These are phyloP conservation scores for Andrena cerasifolii DNA, from an alignment of 1,140 invertebrate genomes.

Conservation along the genomic window DNA sequence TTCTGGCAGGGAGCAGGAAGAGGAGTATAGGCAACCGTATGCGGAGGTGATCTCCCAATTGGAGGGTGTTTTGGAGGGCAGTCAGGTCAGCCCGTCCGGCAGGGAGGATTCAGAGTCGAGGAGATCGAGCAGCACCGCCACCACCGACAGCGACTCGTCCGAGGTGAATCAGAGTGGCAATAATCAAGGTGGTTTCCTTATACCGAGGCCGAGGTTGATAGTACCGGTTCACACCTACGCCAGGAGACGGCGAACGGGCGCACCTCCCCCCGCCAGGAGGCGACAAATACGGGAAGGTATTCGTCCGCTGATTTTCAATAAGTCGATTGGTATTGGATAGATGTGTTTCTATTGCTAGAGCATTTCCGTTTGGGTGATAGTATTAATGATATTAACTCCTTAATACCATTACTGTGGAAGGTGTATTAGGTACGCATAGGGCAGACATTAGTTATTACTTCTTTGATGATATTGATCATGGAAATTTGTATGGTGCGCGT, in stretches of 20 bases:
- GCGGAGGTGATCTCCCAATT: slow-evolving; percentile 74
- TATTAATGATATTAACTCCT: no score
- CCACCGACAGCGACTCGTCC: slow-evolving; percentile 79
- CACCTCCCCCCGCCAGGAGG: slow-evolving; percentile 70
- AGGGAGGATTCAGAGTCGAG: slow-evolving; percentile 63
- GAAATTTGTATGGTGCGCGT: no score
- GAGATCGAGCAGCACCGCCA: slow-evolving; percentile 79
- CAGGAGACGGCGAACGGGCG: slow-evolving; percentile 88
- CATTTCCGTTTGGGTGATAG: no score
- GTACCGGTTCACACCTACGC: slow-evolving; percentile 94
- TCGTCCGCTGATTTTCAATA: neutral
- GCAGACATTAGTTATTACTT: no score
- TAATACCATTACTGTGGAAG: no score
- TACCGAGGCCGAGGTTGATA: slow-evolving; percentile 91
- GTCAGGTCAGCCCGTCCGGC: slow-evolving; percentile 50
- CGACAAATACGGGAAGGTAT: slow-evolving; percentile 74
- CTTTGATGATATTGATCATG: no score
- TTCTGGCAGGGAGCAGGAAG: slow-evolving; percentile 52
- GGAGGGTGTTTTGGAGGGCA: slow-evolving; percentile 75
- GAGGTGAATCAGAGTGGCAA: slow-evolving; percentile 78
- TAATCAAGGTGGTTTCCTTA: slow-evolving; percentile 87
- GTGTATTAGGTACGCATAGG: no score
- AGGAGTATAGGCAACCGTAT: slow-evolving; percentile 65
- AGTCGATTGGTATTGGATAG: neutral
- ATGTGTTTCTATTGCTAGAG: neutral